Evolutionary conservation across 1,140 invertebrate genomes (phyloP), one percentile per base, ranked within the genome.

Genomic region (Tigriopus japonicus): DNA sequence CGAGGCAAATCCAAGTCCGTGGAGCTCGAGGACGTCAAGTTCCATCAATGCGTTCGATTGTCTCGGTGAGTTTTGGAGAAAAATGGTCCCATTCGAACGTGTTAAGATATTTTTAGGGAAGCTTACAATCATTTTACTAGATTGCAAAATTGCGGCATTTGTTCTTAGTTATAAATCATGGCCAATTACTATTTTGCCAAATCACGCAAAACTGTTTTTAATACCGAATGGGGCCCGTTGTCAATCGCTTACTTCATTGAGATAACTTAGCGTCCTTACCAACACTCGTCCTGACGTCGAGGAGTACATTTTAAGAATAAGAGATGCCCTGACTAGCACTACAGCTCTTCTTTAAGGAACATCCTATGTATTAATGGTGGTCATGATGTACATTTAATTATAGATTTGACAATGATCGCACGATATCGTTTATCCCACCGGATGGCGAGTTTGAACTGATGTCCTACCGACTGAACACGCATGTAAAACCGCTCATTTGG

Each of bases 401-500:
- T 35, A 35, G 28, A 35, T 99, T 99, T 76, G 96, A 99, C 71
- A 98, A 98, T 71, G 95, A 99, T 70, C 79, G 95, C 42, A 97
- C 93, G 0, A 98, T 98, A 65, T 96, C 91, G 0, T 98, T 98
- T 67, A 96, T 98, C 69, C 96, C 95, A 45, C 96, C 95, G 0
- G 96, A 99, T 77, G 96, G 96, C 23, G 96, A 98, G 71, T 99
- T 99, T 78, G 96, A 99, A 71, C 74, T 99, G n/a, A 99, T 99
- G 96, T 97, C 93, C 0, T 98, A 99, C 73, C 80, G 95, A 55
- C 74, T 98, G 5, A 97, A 93, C 69, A 97, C 93, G 6, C 91
- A 96, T 73, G 92, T 89, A 70, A 98, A 98, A 70, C 96, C 96
- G 0, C 71, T 99, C 23, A 98, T 99, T 69, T 99, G 95, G 96